phyloP scores from a whole-genome alignment of 2,888 invertebrate genomes.

The Cenopis cana region DNA sequence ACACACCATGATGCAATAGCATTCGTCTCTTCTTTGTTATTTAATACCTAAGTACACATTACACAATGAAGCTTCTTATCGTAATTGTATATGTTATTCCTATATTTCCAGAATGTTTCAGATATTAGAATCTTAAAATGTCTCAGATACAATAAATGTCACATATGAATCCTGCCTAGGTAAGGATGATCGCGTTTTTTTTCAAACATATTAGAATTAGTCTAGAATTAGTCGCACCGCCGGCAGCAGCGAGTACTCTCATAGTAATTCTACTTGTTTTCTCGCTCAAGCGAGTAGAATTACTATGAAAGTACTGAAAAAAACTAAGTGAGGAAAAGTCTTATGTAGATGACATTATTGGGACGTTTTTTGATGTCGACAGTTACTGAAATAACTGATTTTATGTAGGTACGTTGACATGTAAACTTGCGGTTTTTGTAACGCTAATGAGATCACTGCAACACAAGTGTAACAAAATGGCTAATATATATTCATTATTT shows the following conservation, averaged over 20 bases:
- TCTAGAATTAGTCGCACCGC: too few species aligned
- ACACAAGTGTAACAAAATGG: constrained; percentile 17
- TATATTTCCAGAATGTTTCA: too few species aligned
- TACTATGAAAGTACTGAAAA: too few species aligned
- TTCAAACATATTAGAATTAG: too few species aligned
- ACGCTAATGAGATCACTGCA: constrained; percentile 5
- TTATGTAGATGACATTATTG: constrained; percentile 21
- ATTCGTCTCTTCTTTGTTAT: constrained; percentile 1
- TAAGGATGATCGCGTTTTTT: too few species aligned
- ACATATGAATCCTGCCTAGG: too few species aligned
- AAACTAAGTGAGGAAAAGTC: constrained; percentile 11
- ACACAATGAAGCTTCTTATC: background rate
- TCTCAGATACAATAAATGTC: too few species aligned
- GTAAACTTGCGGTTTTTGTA: constrained; percentile 6
- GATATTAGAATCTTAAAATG: too few species aligned
- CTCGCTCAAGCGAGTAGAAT: too few species aligned
- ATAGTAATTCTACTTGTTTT: too few species aligned
- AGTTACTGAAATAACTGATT: background rate
- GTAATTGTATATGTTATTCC: background rate
- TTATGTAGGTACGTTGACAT: background rate
- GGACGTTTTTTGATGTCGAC: background rate
- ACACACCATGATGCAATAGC: constrained; percentile 28
- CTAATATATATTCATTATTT: constrained; percentile 36
- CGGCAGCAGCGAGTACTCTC: too few species aligned
- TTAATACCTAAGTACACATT: background rate